Base-by-base conservation (phyloP, 2,888 invertebrate genomes). In the Drosophila monieri region DNA sequence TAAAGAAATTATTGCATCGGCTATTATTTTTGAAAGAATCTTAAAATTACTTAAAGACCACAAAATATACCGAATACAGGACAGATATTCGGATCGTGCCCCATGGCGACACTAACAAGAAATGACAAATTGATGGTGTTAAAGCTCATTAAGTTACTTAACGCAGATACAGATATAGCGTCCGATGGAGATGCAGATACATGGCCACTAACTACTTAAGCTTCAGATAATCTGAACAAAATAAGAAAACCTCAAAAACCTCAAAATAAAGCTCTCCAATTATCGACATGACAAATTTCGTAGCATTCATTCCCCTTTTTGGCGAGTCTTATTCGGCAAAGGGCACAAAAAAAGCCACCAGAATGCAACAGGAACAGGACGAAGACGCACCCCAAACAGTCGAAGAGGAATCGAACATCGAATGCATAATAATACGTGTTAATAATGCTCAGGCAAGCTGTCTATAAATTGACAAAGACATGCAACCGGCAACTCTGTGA, bases 41-140 rank as follows among this genome's bases (percentile, higher is more conserved):
- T 12, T 35, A 6, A 35, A 35, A 18, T 41, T 41, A 41, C 41
- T 12, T 43, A 48, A 27, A n/a, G 12, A 48, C 21, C 46, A 25
- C 53, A 46, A 30, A 64, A 23, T 43, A 52, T 4, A 46, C 44
- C n/a, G n/a, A 46, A n/a, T 37, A 9, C 46, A 39, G 15, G 46
- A 37, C 12, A 9, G 37, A 27, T 9, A 37, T 61, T 10, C 23
- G 9, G 35, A 44, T 21, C 12, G 46, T 52, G 58, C 47, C 67
- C 74, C 69, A 70, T 77, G 74, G 78, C 72, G 76, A 85, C 78
- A 77, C 87, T 89, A 90, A 90, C 88, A 81, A 89, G 89, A 85
- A 85, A 76, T 89, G 90, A 90, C 90, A 90, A 90, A 90, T 89
- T 89, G 89, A 83, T 88, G 90, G 88, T 89, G 89, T 89, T 90